These are phyloP conservation scores for Nasonovia ribisnigri DNA, from an alignment of 2,888 invertebrate species.

Conservation along the genomic window DNA sequence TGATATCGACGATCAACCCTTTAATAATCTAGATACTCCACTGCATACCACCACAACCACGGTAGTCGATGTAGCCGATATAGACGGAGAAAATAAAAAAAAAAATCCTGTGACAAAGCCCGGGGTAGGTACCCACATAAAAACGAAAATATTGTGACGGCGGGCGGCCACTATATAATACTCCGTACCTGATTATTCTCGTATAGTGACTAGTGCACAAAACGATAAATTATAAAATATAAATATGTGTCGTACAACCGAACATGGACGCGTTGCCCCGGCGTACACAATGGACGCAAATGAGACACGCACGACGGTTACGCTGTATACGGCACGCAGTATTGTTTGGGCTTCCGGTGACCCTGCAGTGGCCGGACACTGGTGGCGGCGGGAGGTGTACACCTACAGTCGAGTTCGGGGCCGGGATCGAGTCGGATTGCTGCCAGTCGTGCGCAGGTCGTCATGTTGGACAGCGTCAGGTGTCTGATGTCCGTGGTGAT, in stretches of 20 bases:
- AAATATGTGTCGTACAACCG: background rate
- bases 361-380: slow-evolving; percentile 48
- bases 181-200: background rate
- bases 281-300: slow-evolving; percentile 46
- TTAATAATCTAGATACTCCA: background rate
- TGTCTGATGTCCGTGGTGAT: slow-evolving; percentile 57
- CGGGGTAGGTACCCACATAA: background rate
- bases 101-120: background rate
- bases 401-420: background rate
- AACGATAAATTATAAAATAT: background rate
- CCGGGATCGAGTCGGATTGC: slow-evolving; percentile 2
- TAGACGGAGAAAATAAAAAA: background rate
- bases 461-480: slow-evolving; percentile 57
- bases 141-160: background rate
- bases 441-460: background rate
- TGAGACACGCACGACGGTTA: slow-evolving; percentile 51
- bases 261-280: background rate
- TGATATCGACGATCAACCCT: background rate
- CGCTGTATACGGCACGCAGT: background rate
- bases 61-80: background rate
- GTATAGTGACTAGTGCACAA: background rate
- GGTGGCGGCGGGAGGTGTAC: slow-evolving; percentile 6
- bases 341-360: slow-evolving; percentile 64
- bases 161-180: background rate
- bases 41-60: background rate